phyloP scores from a whole-genome alignment of 2,888 invertebrate species.

The Phrixothrix hirtus region DNA sequence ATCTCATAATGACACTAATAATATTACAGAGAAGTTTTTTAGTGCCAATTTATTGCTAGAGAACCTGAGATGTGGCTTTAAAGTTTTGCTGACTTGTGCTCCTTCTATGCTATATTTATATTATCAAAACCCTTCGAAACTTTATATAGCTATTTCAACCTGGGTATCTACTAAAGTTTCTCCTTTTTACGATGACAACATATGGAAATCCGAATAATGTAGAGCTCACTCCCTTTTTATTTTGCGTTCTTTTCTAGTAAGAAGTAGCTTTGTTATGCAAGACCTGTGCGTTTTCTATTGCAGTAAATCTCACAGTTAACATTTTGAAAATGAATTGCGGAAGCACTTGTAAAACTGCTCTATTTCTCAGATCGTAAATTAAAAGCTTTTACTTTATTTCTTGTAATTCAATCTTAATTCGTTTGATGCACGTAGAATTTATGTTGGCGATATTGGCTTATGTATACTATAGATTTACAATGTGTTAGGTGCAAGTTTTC shows the following conservation, averaged over 20 bases:
- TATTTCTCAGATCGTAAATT: slow-evolving; percentile 22
- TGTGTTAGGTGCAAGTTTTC: no score
- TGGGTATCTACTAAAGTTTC: slow-evolving; percentile 19
- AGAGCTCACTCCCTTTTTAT: slow-evolving; percentile 5
- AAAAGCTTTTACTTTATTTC: slow-evolving; percentile 11
- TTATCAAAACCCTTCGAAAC: slow-evolving; percentile 20
- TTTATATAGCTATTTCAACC: slow-evolving; percentile 16
- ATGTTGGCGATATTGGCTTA: no score
- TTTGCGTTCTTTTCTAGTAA: slow-evolving; percentile 6
- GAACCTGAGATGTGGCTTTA: slow-evolving; percentile 2
- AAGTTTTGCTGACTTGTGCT: slow-evolving; percentile 10
- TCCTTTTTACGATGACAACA: slow-evolving; percentile 22
- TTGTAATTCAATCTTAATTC: not conserved
- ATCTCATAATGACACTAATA: not conserved
- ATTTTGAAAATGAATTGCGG: slow-evolving; percentile 22
- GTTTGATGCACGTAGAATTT: no score
- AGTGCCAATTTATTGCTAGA: not conserved
- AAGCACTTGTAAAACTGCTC: slow-evolving; percentile 8
- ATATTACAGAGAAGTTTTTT: not conserved
- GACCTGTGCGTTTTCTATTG: not conserved
- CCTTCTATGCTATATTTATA: slow-evolving; percentile 13
- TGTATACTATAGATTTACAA: no score
- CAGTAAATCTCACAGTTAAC: slow-evolving; percentile 21
- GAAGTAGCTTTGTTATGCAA: slow-evolving; percentile 10
- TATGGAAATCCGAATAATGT: slow-evolving; percentile 22